Evolutionary conservation across 37 sponge, comb jelly and placozoan species (phyloP), one percentile per base, ranked within the genome.

Genomic region (Theonella swinhoei): DNA sequence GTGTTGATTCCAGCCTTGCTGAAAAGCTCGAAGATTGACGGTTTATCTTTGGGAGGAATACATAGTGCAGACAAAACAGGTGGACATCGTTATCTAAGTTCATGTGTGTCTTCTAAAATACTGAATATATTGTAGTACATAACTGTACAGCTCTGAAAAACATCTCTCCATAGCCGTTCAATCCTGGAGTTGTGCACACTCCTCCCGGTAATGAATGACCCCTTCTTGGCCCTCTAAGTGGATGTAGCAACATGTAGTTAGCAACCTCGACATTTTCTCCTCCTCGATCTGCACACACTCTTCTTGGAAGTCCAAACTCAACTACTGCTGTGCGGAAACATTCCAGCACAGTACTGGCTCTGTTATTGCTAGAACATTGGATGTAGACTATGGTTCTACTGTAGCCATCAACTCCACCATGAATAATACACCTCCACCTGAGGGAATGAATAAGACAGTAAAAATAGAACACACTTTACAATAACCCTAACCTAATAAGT

Each of bases 151-250:
- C 81, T 79, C 2, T 41, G 11, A 43, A 68, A 81, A 4, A 89
- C 60, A 66, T 89, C 90, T 30, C 85, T 42, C 85, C 90, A 89
- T 28, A 89, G 42, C 37, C 90, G 64, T 64, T 89, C 90, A 4
- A 89, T 85, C 9, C 91, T 25, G 43, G 78, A 80, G 61, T 90
- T 90, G 78, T 90, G 86, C 39, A 89, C 90, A 63, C 83, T 82
- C 25, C 64, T 61, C 24, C 89, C 84, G 26, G 68, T 73, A 36
- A 85, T 89, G 43, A 79, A 70, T 20, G 70, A 66, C 7, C 79
- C 41, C 81, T 62, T 5, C 62, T 30, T 1, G 62, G 59, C 0
- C 89, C 89, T 22, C 84, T 58, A 17, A 25, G 26, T n/a, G 86
- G 88, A 31, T 81, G 83, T 17, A 39, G 23, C 71, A 89, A 42